Evolutionary conservation across 2,888 invertebrate genomes (phyloP), one percentile per base, ranked within the genome.

Genomic region (Hydroisotoma schaefferi): DNA sequence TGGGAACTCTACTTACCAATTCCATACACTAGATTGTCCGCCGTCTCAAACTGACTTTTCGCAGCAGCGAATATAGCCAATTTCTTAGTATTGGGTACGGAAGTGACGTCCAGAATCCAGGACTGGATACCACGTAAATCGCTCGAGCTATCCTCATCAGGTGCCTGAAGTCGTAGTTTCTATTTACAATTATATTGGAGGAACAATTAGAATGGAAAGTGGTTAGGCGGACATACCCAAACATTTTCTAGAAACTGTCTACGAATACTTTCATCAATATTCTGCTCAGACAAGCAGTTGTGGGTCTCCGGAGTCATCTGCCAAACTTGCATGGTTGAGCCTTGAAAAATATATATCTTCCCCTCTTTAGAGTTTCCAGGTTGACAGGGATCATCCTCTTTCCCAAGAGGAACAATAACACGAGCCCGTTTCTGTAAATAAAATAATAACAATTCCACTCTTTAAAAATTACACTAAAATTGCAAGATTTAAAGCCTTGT

Each of bases 251-350:
- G 83, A 70, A 88, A 85, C 28, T 85, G 83, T 68, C 90, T 89
- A 0, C 83, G 80, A 40, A 92, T 82, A 68, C 85, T 80, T 26
- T 86, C 81, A 37, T 87, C 83, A 66, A 93, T 81, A 74, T 88
- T 87, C 0, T 60, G 46, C 38, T 70, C 84, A 84, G 74, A 90
- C 87, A 76, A 85, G 87, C 62, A 89, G 77, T 67, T 37, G 55
- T 70, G 67, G 23, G 64, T 53, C 18, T 81, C 79, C 26, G 79
- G 77, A 48, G 78, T 81, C 55, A 90, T 81, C 51, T 82, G 80
- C 94, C 94, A 94, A 74, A 88, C 86, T 78, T 94, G 93, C 61
- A 94, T 78, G 68, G 85, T 84, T 40, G 87, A 85, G 53, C 89
- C 91, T 15, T 88, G 84, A 58, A 90, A 79, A 55, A 88, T 83